Evolutionary conservation across 1,140 invertebrate genomes (phyloP).

Genomic region (Caenorhabditis brenneri): DNA sequence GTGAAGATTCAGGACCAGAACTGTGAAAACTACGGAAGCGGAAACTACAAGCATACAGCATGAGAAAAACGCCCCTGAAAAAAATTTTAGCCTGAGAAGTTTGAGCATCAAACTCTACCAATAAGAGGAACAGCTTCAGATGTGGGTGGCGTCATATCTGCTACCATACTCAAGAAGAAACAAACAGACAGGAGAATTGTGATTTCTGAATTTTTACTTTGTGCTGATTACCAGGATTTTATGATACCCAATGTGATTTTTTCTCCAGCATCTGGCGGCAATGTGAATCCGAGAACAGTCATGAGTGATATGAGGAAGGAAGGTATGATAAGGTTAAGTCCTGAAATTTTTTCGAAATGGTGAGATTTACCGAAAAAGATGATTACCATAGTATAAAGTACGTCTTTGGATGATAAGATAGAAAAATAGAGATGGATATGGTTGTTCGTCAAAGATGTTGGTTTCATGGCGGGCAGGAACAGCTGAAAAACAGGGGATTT

Average conservation of each 20-base stretch:
- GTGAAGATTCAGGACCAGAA: slow-evolving; percentile 95
- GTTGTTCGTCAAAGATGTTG: slow-evolving; percentile 54
- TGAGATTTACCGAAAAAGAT: background rate
- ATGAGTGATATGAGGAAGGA: slow-evolving; percentile 98
- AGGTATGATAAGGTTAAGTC: slow-evolving; percentile 94
- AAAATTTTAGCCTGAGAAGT: too few relatives aligned
- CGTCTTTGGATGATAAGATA: slow-evolving; percentile 93
- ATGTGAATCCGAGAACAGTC: slow-evolving; percentile 94
- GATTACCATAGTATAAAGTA: slow-evolving; percentile 92
- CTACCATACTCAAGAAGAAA: slow-evolving; percentile 73
- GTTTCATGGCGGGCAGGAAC: slow-evolving; percentile 56
- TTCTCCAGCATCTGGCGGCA: slow-evolving; percentile 97
- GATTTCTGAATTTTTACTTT: slow-evolving; percentile 82
- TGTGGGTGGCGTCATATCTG: slow-evolving; percentile 87
- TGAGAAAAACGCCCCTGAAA: slow-evolving; percentile 99
- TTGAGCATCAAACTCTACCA: too few relatives aligned
- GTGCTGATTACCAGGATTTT: background rate
- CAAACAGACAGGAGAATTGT: slow-evolving; percentile 75
- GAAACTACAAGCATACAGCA: slow-evolving; percentile 99
- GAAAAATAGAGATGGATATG: slow-evolving; percentile 84
- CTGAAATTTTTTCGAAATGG: slow-evolving; percentile 34
- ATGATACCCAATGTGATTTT: slow-evolving; percentile 94
- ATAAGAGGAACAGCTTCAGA: slow-evolving; percentile 95
- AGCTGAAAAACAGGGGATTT: slow-evolving; percentile 24
- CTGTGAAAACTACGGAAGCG: slow-evolving; percentile 96